phyloP scores from a whole-genome alignment of 2,797 vertebrate genomes.

The Crenuchus spilurus region DNA sequence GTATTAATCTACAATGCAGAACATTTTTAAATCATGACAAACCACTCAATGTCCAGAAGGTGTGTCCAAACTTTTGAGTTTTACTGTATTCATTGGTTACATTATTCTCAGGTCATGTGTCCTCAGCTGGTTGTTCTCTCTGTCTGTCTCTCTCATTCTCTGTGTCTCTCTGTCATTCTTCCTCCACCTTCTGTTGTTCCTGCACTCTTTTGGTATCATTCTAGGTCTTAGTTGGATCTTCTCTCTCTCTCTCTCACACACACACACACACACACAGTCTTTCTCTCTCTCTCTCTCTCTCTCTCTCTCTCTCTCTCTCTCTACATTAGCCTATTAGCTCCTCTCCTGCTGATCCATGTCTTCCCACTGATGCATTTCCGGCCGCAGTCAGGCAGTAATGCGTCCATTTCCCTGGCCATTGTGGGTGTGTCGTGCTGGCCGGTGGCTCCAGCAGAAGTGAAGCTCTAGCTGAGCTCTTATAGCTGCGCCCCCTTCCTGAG shows the following conservation, averaged over 20 bases:
- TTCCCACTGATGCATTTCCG: slow-evolving; percentile 56
- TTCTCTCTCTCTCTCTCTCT: slow-evolving; percentile 5
- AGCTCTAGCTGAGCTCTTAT: slow-evolving; percentile 58
- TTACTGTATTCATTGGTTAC: no score
- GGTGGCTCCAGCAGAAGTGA: slow-evolving; percentile 68
- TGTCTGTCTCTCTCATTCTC: slow-evolving; percentile 4
- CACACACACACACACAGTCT: background rate
- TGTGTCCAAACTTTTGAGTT: no score
- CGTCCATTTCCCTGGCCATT: slow-evolving; percentile 61
- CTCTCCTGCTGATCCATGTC: slow-evolving; percentile 64
- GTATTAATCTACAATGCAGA: no score
- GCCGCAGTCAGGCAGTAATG: slow-evolving; percentile 62
- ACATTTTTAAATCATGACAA: no score
- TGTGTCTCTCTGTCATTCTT: slow-evolving; percentile 12
- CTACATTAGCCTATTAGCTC: slow-evolving; percentile 40
- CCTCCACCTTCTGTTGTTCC: slow-evolving; percentile 9
- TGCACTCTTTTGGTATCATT: slow-evolving; percentile 11
- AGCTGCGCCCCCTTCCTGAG: slow-evolving; percentile 87
- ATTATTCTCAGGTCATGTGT: no score
- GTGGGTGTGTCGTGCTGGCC: slow-evolving; percentile 38
- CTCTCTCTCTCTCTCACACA: background rate
- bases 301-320: slow-evolving; percentile 7
- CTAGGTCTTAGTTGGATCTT: background rate
- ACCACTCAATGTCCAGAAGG: no score
- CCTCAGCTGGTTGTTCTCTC: background rate